phyloP scores from a whole-genome alignment of 2,797 vertebrate genomes.

The Benthosema pterotum region DNA sequence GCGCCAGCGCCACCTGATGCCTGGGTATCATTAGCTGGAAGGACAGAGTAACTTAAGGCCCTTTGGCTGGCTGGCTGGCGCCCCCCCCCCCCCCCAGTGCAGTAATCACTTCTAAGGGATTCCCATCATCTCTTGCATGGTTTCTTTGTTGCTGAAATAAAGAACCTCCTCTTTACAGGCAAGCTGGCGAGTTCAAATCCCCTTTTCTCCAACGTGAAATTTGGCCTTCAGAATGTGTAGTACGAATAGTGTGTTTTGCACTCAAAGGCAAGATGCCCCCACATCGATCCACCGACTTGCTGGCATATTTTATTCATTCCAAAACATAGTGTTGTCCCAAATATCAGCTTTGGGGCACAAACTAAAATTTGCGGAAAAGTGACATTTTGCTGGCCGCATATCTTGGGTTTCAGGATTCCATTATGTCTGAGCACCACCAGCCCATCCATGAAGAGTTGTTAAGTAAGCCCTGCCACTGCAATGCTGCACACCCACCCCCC shows the following conservation, averaged over 20 bases:
- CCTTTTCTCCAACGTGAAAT: slow-evolving; percentile 57
- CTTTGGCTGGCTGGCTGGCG: slow-evolving; percentile 33
- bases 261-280: slow-evolving; percentile 39
- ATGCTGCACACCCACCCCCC: neutral
- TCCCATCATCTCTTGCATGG: slow-evolving; percentile 56
- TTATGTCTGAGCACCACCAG: slow-evolving; percentile 65
- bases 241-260: no score
- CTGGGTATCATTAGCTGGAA: slow-evolving; percentile 64
- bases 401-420: slow-evolving; percentile 69
- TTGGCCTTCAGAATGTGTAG: slow-evolving; percentile 48
- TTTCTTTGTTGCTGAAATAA: slow-evolving; percentile 65
- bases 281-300: slow-evolving; percentile 35
- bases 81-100: slow-evolving; percentile 47
- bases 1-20: slow-evolving; percentile 82
- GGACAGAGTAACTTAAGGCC: slow-evolving; percentile 45
- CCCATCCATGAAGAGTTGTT: slow-evolving; percentile 80
- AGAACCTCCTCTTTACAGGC: slow-evolving; percentile 53
- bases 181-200: slow-evolving; percentile 50
- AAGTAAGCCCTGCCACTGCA: slow-evolving; percentile 74
- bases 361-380: slow-evolving; percentile 58
- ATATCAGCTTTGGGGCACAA: slow-evolving; percentile 66
- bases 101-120: slow-evolving; percentile 73
- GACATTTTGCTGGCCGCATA: slow-evolving; percentile 66
- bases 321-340: slow-evolving; percentile 58
- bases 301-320: slow-evolving; percentile 63